Evolutionary conservation across 2,113 vertebrate species (phyloP), one percentile per base, ranked within the genome.

Genomic region (Numenius arquata): DNA sequence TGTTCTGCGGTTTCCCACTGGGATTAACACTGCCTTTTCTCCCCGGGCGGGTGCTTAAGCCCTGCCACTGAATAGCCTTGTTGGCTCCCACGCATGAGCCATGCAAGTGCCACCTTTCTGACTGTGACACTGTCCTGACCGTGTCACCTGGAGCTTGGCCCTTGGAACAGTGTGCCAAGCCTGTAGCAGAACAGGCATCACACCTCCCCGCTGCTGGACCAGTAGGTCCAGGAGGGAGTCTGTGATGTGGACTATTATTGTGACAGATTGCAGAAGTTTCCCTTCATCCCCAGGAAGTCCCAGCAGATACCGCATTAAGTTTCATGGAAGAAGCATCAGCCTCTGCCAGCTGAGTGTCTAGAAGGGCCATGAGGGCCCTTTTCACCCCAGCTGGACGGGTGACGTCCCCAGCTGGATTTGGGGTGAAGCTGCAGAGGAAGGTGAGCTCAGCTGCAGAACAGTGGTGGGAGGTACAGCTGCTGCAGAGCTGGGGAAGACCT

Each of bases 311-410:
- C 50, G 9, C 43, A 56, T 45, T 48, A 32, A 85, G 11, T 62
- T 76, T 65, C 10, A 7, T 11, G 18, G 55, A 84, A 55, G 21
- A 85, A 47, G 19, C 34, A 38, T 40, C 52, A 77, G 16, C 47
- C 18, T 87, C 26, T 56, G 78, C 63, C 36, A 38, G 27, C 4
- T 47, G n/a, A 80, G 65, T 12, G 5, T 23, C n/a, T 48, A 6
- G 40, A 80, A 72, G 41, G 45, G 9, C 36, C 41, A 5, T 0
- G 0, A 48, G 52, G n/a, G 20, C 6, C 27, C 9, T 56, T 68
- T 38, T 86, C 18, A 47, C 13, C 14, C 41, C 3, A n/a, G n/a
- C n/a, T n/a, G n/a, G n/a, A 2, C 0, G 0, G 13, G 30, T 30
- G 40, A 45, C 27, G 20, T 36, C 32, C 12, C 19, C 45, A 47